phyloP scores from a whole-genome alignment of 2,888 invertebrate species.

The Torymus aiolomorphi region DNA sequence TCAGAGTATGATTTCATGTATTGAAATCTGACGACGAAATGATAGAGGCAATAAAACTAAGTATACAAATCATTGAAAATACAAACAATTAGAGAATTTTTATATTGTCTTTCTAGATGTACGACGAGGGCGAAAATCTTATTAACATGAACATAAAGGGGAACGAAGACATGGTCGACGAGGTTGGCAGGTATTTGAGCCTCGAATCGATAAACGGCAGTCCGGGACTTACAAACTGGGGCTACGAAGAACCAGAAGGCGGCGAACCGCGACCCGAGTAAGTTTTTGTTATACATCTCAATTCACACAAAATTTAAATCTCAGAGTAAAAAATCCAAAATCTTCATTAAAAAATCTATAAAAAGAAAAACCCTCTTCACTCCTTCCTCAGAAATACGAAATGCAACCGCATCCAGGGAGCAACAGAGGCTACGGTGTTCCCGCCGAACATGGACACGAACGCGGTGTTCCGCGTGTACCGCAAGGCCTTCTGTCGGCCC shows the following conservation, averaged over 20 bases:
- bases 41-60: too few relatives aligned
- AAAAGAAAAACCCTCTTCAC: neutral
- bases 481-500: conserved; percentile 86
- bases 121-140: conserved; percentile 80
- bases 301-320: neutral
- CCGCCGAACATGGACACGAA: conserved; percentile 80
- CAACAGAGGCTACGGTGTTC: conserved; percentile 85
- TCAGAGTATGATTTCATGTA: too few relatives aligned
- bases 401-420: conserved; percentile 83
- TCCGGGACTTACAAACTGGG: conserved; percentile 83
- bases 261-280: conserved; percentile 68
- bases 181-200: conserved; percentile 70
- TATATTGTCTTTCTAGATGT: conserved; percentile 75
- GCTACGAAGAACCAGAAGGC: conserved; percentile 76
- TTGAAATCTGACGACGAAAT: too few relatives aligned
- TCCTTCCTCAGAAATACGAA: conserved; percentile 75
- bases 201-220: conserved; percentile 77
- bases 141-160: conserved; percentile 77
- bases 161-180: conserved; percentile 68
- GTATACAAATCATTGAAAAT: too few relatives aligned
- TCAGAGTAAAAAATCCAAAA: neutral
- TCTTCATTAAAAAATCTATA: too few relatives aligned
- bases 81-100: neutral
- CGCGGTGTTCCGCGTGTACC: conserved; percentile 80
- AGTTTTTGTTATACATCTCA: conserved; percentile 52